phyloP scores from a whole-genome alignment of 2,888 invertebrate species.

The Pelosia muscerda region DNA sequence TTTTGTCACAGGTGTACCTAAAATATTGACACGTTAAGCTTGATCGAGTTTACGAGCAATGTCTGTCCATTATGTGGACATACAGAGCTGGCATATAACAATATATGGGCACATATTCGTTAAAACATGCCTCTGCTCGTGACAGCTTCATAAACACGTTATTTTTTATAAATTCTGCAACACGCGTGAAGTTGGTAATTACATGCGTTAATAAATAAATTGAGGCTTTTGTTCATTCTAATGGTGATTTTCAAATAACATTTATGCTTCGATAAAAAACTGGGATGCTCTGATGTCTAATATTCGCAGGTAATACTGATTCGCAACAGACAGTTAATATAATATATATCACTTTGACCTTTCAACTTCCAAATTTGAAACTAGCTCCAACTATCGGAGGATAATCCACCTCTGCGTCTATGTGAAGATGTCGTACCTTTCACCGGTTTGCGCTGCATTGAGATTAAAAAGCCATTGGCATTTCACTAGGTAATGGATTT shows the following conservation, averaged over 20 bases:
- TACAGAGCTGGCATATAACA: background rate
- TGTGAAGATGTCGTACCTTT: constrained; percentile 35
- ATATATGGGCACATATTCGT: constrained; percentile 10
- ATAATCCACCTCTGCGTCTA: constrained; percentile 35
- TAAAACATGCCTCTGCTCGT: constrained; percentile 7
- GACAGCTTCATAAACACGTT: constrained; percentile 26
- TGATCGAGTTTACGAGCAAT: background rate
- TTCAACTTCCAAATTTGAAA: background rate
- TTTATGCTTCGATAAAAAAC: too few relatives aligned
- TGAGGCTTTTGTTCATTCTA: background rate
- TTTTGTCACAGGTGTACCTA: background rate
- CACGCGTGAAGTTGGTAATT: background rate
- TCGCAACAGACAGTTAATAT: background rate
- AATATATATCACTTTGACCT: background rate
- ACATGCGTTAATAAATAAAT: background rate
- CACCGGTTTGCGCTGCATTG: constrained; percentile 39
- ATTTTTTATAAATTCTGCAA: constrained; percentile 5
- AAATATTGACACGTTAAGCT: background rate
- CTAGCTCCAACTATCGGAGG: constrained; percentile 11
- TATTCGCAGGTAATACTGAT: background rate
- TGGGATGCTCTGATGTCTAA: too few relatives aligned
- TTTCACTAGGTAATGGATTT: constrained; percentile 71
- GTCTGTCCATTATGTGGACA: background rate
- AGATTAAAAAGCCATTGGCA: constrained; percentile 69
- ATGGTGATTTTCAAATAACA: too few relatives aligned